Evolutionary conservation across 2,888 invertebrate species (phyloP).

Genomic region (Ennomos fuscantarius): DNA sequence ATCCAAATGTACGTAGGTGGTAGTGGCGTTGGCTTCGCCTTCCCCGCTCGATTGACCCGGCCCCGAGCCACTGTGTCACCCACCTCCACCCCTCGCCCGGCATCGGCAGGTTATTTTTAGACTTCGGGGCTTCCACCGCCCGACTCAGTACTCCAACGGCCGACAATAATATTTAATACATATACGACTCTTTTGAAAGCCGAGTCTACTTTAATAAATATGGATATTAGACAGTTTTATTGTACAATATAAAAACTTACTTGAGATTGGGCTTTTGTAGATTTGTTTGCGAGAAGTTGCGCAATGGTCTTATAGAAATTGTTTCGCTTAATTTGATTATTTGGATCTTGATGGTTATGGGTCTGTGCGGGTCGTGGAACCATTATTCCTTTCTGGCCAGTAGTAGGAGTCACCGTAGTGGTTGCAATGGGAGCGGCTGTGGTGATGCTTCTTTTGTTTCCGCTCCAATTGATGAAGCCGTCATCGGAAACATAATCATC

Average conservation of each 20-base stretch:
- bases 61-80: slow-evolving; percentile 75
- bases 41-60: slow-evolving; percentile 74
- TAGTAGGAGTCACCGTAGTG: slow-evolving; percentile 47
- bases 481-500: slow-evolving; percentile 80
- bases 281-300: slow-evolving; percentile 74
- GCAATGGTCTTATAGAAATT: slow-evolving; percentile 82
- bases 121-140: slow-evolving; percentile 65
- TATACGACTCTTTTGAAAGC: slow-evolving; percentile 32
- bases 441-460: slow-evolving; percentile 77
- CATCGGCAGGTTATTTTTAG: slow-evolving; percentile 78
- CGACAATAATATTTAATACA: slow-evolving; percentile 35
- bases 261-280: slow-evolving; percentile 81
- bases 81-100: slow-evolving; percentile 74
- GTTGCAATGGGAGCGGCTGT: slow-evolving; percentile 62
- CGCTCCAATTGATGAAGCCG: slow-evolving; percentile 81
- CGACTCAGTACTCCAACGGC: slow-evolving; percentile 47
- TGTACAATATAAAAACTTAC: slow-evolving; percentile 72
- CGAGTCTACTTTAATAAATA: slow-evolving; percentile 37
- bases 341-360: slow-evolving; percentile 63
- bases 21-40: slow-evolving; percentile 42
- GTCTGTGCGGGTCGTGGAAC: slow-evolving; percentile 85
- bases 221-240: slow-evolving; percentile 31
- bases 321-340: slow-evolving; percentile 57
- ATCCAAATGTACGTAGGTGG: slow-evolving; percentile 35
- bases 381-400: slow-evolving; percentile 87